Base-by-base conservation (phyloP, 2,797 vertebrate genomes). In the Eospalax fontanierii region DNA sequence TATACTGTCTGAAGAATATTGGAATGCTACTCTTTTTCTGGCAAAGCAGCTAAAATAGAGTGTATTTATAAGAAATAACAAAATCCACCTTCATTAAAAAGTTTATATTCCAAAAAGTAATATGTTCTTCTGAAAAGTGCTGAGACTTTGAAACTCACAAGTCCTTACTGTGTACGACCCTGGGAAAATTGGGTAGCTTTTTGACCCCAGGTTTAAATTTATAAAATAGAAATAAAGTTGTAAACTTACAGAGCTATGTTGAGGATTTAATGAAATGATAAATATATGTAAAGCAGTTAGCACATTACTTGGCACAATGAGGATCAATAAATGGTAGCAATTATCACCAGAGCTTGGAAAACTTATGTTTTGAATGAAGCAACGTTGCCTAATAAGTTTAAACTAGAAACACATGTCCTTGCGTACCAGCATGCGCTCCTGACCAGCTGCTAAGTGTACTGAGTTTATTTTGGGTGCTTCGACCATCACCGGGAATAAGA, bases 321-420 rank as follows among this genome's bases (percentile, higher is more conserved):
- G 43, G 40, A 80, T 85, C 43, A 76, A 88, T 57, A 85, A 94
- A 73, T 63, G 14, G 43, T 89, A 24, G 43, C 66, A 59, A 73
- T 71, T 61, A 50, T 28, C 94, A 57, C 12, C 46, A 30, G 22
- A 90, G 18, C 46, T 90, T 80, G 74, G 83, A 88, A 91, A 82
- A 57, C 73, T 22, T 84, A 80, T 81, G 82, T 19, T 92, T 90
- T 90, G 50, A 92, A 88, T 92, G 89, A 96, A 74, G 21, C 71
- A 92, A 79, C 40, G n/a, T 50, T 79, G 24, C 40, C 33, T 86
- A 76, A 75, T 66, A 33, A 86, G 71, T 22, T 80, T 80, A 94
- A 87, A 88, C 59, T 89, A 57, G 12, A 85, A 88, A 92, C 78
- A 93, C 22, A 8, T 87, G 65, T 38, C 82, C 21, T 30, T 90